Percentiles rank a stretch among this genome's conserved stretches.
phyloP scores from a whole-genome alignment of 2,888 invertebrate genomes.

The Linnaemya vulpina region DNA sequence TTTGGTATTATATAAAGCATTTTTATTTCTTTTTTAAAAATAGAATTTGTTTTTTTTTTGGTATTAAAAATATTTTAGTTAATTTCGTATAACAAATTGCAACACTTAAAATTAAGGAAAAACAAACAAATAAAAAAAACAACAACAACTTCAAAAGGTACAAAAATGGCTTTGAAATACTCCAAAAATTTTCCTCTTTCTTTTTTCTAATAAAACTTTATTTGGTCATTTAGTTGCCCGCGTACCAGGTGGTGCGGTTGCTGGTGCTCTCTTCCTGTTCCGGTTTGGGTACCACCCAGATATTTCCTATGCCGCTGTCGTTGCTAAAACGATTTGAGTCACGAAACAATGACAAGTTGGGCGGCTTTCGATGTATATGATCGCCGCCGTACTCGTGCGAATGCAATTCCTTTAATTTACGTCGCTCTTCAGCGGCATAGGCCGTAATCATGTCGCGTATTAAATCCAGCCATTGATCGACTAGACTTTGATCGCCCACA shows the following conservation, averaged over 20 bases:
- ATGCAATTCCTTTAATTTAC: constrained; percentile 79
- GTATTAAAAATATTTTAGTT: constrained; percentile 4
- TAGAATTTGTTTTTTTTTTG: background rate
- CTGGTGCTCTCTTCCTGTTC: constrained; percentile 75
- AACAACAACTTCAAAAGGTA: constrained; percentile 25
- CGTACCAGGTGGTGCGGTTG: constrained; percentile 82
- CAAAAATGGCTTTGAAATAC: constrained; percentile 46
- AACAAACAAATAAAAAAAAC: constrained; percentile 8
- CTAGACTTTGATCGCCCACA: constrained; percentile 76
- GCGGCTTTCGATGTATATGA: constrained; percentile 79
- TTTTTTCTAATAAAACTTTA: background rate
- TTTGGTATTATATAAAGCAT: constrained; percentile 18
- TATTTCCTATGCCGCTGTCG: constrained; percentile 82
- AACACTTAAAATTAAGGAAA: constrained; percentile 27
- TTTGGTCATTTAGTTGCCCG: constrained; percentile 68
- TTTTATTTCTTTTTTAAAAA: constrained; percentile 31
- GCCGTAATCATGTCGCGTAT: constrained; percentile 81
- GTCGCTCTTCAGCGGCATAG: constrained; percentile 80
- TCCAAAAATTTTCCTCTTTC: no score
- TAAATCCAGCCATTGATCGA: constrained; percentile 80
- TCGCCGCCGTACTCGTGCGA: constrained; percentile 77
- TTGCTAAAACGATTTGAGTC: constrained; percentile 82
- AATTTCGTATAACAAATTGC: constrained; percentile 7
- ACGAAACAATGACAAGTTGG: constrained; percentile 79
- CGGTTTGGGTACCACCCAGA: constrained; percentile 79